Conservation (phyloP, 2,888 invertebrate species). For the Pachydiplax longipennis region DNA sequence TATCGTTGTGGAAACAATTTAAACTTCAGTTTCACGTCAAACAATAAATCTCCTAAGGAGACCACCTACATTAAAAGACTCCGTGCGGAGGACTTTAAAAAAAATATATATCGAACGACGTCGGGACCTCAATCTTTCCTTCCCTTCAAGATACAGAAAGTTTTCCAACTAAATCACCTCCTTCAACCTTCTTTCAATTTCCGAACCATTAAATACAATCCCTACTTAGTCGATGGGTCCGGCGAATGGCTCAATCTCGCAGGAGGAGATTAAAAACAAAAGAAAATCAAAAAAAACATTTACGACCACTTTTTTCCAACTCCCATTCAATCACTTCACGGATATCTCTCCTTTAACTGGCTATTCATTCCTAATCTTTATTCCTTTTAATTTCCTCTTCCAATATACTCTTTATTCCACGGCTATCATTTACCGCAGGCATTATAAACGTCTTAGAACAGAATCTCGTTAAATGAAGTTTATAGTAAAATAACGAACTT, state of each 20-base stretch:
- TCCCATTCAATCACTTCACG: neutral
- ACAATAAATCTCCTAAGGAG: neutral
- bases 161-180: neutral
- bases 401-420: too few relatives aligned
- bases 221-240: neutral
- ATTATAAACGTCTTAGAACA: too few relatives aligned
- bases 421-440: too few relatives aligned
- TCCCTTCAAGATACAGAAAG: neutral
- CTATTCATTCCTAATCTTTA: too few relatives aligned
- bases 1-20: neutral
- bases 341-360: neutral
- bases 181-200: neutral
- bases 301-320: neutral
- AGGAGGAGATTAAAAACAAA: neutral
- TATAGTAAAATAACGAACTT: too few relatives aligned
- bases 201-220: neutral
- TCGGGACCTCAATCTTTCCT: neutral
- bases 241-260: neutral
- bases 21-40: neutral
- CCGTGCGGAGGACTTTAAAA: neutral
- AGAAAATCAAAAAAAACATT: neutral
- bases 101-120: neutral
- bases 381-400: too few relatives aligned
- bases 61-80: neutral
- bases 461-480: too few relatives aligned